These are phyloP conservation scores for Threskiornis aethiopicus DNA, from an alignment of 2,797 vertebrate genomes.

Conservation along the genomic window DNA sequence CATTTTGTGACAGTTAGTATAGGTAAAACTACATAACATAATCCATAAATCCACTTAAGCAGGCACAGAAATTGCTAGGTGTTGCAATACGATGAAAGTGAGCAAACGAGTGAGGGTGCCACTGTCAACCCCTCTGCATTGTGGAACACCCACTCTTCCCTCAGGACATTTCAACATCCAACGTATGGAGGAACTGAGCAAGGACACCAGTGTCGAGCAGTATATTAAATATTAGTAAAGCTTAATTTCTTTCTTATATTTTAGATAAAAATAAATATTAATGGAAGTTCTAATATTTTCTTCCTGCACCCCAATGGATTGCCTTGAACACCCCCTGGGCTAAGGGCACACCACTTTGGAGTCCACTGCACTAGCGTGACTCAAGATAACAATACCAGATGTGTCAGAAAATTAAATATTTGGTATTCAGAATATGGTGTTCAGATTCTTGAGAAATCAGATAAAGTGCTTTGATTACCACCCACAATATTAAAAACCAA, in stretches of 20 bases:
- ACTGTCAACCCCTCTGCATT: neutral
- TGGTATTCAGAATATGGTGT: neutral
- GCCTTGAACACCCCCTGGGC: neutral
- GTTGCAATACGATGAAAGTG: neutral
- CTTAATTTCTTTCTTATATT: neutral
- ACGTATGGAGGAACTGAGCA: neutral
- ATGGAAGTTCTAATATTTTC: neutral
- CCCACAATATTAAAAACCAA: neutral
- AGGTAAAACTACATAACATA: neutral
- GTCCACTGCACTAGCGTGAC: neutral
- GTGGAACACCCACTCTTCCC: neutral
- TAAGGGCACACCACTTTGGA: neutral
- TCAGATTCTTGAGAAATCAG: neutral
- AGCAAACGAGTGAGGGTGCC: neutral
- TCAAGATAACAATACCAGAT: neutral
- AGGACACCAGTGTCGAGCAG: neutral
- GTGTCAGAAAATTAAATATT: neutral
- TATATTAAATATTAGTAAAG: neutral
- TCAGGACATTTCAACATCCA: neutral
- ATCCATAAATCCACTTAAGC: neutral
- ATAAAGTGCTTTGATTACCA: neutral
- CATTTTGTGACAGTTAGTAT: neutral
- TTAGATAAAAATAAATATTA: neutral
- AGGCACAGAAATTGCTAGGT: neutral
- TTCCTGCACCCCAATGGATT: neutral